Evolutionary conservation across 92 coral and sea anemone species (phyloP), one percentile per base, ranked within the genome.

Genomic region (Phymanthus crucifer): DNA sequence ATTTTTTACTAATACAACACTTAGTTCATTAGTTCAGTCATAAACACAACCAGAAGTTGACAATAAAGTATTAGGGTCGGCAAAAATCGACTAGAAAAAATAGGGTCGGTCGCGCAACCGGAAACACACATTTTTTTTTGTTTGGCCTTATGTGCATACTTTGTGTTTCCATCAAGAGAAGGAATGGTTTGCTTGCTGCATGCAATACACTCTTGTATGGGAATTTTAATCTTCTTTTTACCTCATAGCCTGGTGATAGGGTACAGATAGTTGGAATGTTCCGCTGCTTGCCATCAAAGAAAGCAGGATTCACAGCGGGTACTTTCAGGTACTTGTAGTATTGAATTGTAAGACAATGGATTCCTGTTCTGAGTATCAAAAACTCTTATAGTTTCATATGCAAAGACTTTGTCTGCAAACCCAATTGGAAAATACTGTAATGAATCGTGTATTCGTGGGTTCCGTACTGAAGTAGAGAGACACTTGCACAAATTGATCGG

Each of bases 281-380:
- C 79, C 94, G 99, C 38, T 95, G 99, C 76, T 85, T 95, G 58
- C 99, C 99, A 1, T 95, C 99, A 29, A 95, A 95, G 83, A 80
- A 94, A 83, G 87, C 91, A 23, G 99, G 99, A 0, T 95, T 95
- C 67, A 95, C 99, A 3, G 91, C 99, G n/a, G 99, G 99, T 26
- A 89, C 97, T 6, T 95, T 95, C 82, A 89, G 98, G 98, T 92
- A n/a, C n/a, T n/a, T n/a, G n/a, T n/a, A n/a, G n/a, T n/a, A n/a
- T n/a, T n/a, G n/a, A n/a, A n/a, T 66, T 37, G 71, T n/a, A 19
- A 40, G 33, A 61, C 68, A 61, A 27, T 27, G 29, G 1, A 24
- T 7, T 29, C 33, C 17, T 14, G 21, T 54, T 54, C 50, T 45
- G 16, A 45, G 50, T 45, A n/a, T 45, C 16, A 2, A 45, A 43